Conservation (phyloP, 2,797 vertebrate genomes). For the Oreochromis mossambicus region DNA sequence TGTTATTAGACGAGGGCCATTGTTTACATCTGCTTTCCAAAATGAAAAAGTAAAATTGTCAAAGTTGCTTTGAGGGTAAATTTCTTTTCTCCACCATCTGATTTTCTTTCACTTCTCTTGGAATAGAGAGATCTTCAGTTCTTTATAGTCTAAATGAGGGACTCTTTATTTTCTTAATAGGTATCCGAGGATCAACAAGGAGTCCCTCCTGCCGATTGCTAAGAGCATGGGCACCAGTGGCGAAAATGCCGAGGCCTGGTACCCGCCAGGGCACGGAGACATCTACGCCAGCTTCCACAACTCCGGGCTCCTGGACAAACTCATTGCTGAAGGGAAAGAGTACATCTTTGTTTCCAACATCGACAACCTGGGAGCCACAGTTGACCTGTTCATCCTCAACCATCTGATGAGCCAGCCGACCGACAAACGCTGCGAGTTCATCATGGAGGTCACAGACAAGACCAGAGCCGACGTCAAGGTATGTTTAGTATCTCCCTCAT, state of each 20-base stretch:
- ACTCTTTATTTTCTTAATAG: constrained; percentile 55
- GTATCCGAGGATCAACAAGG: constrained; percentile 94
- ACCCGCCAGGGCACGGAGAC: constrained; percentile 94
- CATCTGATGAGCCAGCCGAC: constrained; percentile 92
- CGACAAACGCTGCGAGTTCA: constrained; percentile 90
- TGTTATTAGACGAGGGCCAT: not conserved
- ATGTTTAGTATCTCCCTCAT: accelerated
- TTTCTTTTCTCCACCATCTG: not conserved
- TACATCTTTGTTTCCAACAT: constrained; percentile 99
- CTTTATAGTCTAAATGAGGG: not conserved
- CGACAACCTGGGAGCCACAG: constrained; percentile 96
- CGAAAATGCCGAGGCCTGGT: constrained; percentile 90
- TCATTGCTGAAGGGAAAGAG: constrained; percentile 88
- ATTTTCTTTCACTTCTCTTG: not conserved
- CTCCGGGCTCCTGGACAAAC: constrained; percentile 88
- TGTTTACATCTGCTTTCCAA: not conserved
- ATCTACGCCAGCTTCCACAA: constrained; percentile 93
- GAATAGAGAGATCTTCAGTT: not conserved
- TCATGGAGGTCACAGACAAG: constrained; percentile 99
- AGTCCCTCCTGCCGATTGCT: constrained; percentile 91
- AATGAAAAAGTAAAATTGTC: accelerated
- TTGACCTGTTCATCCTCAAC: constrained; percentile 93
- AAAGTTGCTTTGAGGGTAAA: not conserved
- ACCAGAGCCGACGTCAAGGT: constrained; percentile 97
- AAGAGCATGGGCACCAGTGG: constrained; percentile 81